These are phyloP conservation scores for Polyergus mexicanus DNA, from an alignment of 1,140 invertebrate genomes.

Conservation along the genomic window DNA sequence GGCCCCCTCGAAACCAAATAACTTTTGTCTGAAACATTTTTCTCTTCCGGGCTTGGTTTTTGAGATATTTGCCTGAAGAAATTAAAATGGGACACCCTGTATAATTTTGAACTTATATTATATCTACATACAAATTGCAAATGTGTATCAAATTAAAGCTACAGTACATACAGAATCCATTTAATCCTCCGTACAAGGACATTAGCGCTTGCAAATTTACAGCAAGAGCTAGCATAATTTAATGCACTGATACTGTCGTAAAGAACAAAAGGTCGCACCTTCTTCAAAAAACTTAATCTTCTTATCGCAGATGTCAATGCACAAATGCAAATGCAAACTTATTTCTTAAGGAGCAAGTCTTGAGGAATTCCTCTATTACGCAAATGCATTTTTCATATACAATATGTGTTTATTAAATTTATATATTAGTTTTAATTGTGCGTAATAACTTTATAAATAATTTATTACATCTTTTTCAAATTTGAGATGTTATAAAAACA, in stretches of 20 bases:
- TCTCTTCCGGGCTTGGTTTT: too few species aligned
- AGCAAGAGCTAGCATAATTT: not conserved
- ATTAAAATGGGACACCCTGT: too few species aligned
- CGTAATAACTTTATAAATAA: not conserved
- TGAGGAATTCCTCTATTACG: not conserved
- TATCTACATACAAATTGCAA: not conserved
- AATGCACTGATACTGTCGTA: not conserved
- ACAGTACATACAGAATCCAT: not conserved
- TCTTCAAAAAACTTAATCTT: constrained; percentile 15
- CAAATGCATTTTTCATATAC: not conserved
- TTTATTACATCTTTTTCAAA: not conserved
- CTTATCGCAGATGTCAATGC: constrained; percentile 4
- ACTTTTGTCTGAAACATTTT: too few species aligned
- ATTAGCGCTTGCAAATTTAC: not conserved
- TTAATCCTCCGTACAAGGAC: not conserved
- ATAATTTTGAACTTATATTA: not conserved
- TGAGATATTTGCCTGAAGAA: too few species aligned
- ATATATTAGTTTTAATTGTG: not conserved
- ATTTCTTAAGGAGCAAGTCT: not conserved
- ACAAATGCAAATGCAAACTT: not conserved
- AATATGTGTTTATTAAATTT: constrained; percentile 10
- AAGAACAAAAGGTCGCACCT: constrained; percentile 14
- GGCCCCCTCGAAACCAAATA: too few species aligned
- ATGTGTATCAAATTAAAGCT: not conserved
- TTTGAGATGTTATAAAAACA: not conserved